Percentiles rank a stretch among this genome's conserved stretches.
These are phyloP conservation scores for Eupsittula cactorum DNA, from an alignment of 2,113 vertebrate genomes.

Conservation along the genomic window DNA sequence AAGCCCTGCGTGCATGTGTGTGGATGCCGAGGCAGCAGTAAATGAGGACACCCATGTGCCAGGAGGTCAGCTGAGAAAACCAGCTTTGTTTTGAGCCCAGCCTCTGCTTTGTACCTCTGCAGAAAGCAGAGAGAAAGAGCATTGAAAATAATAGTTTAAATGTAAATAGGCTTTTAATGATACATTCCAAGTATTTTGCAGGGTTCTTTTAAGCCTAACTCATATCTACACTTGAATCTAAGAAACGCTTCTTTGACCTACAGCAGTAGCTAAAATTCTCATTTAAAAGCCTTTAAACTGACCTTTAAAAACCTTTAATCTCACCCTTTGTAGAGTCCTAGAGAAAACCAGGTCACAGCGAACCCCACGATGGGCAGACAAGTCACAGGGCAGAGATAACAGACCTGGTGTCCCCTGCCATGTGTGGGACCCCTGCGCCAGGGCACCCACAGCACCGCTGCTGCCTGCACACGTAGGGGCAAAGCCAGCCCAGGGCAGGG, in stretches of 20 bases:
- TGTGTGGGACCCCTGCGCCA: accelerated
- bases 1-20: accelerated
- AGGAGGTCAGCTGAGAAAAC: background rate
- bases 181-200: background rate
- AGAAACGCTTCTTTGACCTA: background rate
- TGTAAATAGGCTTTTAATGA: background rate
- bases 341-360: accelerated
- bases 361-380: accelerated
- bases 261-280: background rate
- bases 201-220: background rate
- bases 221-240: accelerated
- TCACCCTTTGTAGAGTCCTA: accelerated
- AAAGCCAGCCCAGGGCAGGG: background rate
- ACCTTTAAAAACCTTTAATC: background rate
- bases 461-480: background rate
- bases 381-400: background rate
- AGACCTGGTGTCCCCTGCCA: accelerated
- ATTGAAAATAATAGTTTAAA: background rate
- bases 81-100: background rate
- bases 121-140: background rate
- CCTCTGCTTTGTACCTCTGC: background rate
- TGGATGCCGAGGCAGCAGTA: background rate
- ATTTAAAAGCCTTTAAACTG: background rate
- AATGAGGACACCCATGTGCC: accelerated
- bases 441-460: too few species aligned